These are phyloP conservation scores for Ornithoptera alexandrae DNA, from an alignment of 2,888 invertebrate genomes.

Conservation along the genomic window DNA sequence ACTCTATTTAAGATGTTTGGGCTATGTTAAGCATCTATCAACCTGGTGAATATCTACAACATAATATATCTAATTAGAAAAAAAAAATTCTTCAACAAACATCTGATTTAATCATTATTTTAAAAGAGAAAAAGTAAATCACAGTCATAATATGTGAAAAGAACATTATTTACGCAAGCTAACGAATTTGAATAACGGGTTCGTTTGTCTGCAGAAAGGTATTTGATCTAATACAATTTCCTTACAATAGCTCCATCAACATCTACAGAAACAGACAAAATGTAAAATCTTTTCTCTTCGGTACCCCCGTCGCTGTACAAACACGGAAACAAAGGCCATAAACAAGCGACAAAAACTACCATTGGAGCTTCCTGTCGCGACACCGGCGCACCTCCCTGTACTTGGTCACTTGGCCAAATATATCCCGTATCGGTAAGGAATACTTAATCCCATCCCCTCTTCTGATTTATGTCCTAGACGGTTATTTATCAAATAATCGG, in stretches of 20 bases:
- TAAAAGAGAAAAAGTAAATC: constrained; percentile 16
- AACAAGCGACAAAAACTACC: constrained; percentile 56
- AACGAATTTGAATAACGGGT: constrained; percentile 27
- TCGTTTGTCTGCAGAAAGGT: constrained; percentile 20
- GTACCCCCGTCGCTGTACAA: constrained; percentile 39
- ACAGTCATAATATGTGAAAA: constrained; percentile 22
- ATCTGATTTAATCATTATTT: constrained; percentile 14
- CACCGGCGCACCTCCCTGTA: constrained; percentile 38
- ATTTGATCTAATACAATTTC: constrained; percentile 22
- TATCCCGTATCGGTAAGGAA: constrained; percentile 37
- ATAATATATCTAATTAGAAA: background rate
- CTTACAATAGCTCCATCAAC: constrained; percentile 8
- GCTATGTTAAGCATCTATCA: too few species aligned
- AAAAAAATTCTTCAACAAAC: constrained; percentile 5
- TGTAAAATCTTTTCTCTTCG: constrained; percentile 29
- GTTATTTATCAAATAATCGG: constrained; percentile 66
- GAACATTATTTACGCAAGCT: constrained; percentile 23
- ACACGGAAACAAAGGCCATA: constrained; percentile 60
- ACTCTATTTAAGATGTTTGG: too few species aligned
- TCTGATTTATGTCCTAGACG: constrained; percentile 59
- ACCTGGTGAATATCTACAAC: too few species aligned
- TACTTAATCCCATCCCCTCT: constrained; percentile 36
- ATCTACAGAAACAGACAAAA: constrained; percentile 22
- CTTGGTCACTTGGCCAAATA: constrained; percentile 53
- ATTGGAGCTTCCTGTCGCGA: constrained; percentile 57